Evolutionary conservation across 2,888 invertebrate genomes (phyloP), one percentile per base, ranked within the genome.

Genomic region (Drepana falcataria): DNA sequence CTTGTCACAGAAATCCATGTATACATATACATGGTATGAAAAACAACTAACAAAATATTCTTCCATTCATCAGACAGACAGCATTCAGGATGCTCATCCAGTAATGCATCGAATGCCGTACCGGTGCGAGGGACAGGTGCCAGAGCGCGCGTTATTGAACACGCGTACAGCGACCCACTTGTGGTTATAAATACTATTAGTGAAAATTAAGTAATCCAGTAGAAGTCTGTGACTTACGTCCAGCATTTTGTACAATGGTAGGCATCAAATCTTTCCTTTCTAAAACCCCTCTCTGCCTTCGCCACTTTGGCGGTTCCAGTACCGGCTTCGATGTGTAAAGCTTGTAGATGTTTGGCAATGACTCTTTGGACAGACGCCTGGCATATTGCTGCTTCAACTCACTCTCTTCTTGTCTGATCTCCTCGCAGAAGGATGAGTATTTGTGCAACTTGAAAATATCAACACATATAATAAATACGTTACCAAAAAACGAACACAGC

Each of bases 321-420:
- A 5, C 49, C 4, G n/a, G 34, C 35, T 7, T 47, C 9, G 55
- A 56, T 1, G 56, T 33, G 21, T 69, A 58, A 47, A 83, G 63
- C 48, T 64, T 69, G 68, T 77, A 83, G 48, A 79, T 68, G 55
- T 85, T 83, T 0, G 75, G 75, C 2, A 71, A 65, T 0, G 79
- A 71, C 2, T 68, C 60, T 2, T 71, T 68, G 0, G 81, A 66
- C 0, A 83, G 59, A 3, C 77, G 67, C 35, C 56, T 60, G 0
- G 84, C 85, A 41, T 78, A 73, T 47, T 82, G 66, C 2, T 65
- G 62, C 51, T 75, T 77, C 47, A 87, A 53, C 55, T 77, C 70
- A 2, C 57, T 67, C 52, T 86, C 85, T 1, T 54, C 63, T 1
- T 56, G 35, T 59, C 68, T 66, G 6, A 80, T 59, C 35, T 75